Evolutionary conservation across 1,140 invertebrate species (phyloP).

Genomic region (Drosophila virilis): DNA sequence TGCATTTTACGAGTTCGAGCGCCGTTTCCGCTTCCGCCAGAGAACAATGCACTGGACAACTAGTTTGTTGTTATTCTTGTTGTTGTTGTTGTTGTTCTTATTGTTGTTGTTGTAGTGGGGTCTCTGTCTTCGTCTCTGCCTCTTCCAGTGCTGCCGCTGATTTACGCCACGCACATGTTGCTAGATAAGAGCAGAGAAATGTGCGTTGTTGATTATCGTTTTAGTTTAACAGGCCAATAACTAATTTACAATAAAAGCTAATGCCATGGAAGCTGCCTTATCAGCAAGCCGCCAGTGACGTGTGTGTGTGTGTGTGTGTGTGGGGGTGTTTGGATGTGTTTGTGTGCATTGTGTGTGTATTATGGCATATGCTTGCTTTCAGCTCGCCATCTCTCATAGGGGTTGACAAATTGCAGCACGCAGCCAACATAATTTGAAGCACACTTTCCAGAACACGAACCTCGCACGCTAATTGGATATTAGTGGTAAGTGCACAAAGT

Average conservation of each 20-base stretch:
- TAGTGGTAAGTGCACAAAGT: conserved; percentile 62
- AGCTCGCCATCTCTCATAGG: conserved; percentile 37
- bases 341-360: conserved; percentile 33
- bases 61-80: conserved; percentile 34
- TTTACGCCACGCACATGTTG: conserved; percentile 71
- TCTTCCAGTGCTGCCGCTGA: conserved; percentile 5
- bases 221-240: conserved; percentile 78
- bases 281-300: conserved; percentile 47
- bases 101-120: conserved; percentile 17
- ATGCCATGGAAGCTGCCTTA: conserved; percentile 65
- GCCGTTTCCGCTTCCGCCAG: conserved; percentile 39
- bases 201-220: conserved; percentile 65
- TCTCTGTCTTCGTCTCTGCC: neutral
- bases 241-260: conserved; percentile 77
- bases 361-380: conserved; percentile 58
- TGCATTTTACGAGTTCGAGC: conserved; percentile 87
- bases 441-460: conserved; percentile 61
- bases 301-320: conserved; percentile 36
- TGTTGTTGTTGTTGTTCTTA: conserved; percentile 22
- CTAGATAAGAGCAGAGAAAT: conserved; percentile 33
- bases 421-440: conserved; percentile 68
- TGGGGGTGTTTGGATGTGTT: conserved; percentile 45
- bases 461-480: conserved; percentile 72
- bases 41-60: conserved; percentile 30
- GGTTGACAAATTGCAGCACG: conserved; percentile 73